A percentile compares a stretch with the other conserved stretches of the same genome.
Conservation (phyloP, 2,888 invertebrate species). For the Anorthoa munda region DNA sequence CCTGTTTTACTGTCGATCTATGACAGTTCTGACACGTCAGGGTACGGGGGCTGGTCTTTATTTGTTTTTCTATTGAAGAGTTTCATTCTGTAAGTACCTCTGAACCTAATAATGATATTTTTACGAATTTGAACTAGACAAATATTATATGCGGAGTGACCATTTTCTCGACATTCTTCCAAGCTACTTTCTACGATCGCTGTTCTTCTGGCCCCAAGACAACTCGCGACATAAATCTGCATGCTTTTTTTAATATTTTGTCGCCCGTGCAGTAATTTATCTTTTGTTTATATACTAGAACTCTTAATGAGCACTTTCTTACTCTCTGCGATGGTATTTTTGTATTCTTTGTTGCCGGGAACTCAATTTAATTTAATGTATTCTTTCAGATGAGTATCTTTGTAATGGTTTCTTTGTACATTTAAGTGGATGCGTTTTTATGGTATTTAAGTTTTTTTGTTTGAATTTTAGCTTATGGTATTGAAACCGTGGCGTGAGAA, state of each 20-base stretch:
- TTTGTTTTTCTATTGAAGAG: not conserved
- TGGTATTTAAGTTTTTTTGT: not conserved
- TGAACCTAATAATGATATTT: too few relatives aligned
- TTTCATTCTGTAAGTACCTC: not conserved
- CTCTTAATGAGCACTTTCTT: slow-evolving; percentile 78
- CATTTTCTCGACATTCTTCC: too few relatives aligned
- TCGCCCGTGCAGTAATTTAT: slow-evolving; percentile 74
- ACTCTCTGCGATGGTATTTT: slow-evolving; percentile 66
- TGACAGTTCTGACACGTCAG: too few relatives aligned
- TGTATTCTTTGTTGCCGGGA: slow-evolving; percentile 54
- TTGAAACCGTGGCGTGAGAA: not conserved
- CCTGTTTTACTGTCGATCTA: too few relatives aligned
- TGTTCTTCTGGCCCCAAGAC: slow-evolving; percentile 29
- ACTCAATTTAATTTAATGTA: slow-evolving; percentile 64
- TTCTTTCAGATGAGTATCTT: slow-evolving; percentile 53
- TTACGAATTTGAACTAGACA: not conserved
- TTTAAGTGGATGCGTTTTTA: slow-evolving; percentile 33
- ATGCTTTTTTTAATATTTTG: slow-evolving; percentile 76
- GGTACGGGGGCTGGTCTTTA: too few relatives aligned
- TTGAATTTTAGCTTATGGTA: not conserved
- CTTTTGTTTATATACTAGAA: slow-evolving; percentile 77
- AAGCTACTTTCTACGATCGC: not conserved
- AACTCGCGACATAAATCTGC: slow-evolving; percentile 70
- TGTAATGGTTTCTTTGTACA: slow-evolving; percentile 47
- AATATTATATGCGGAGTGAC: not conserved